Conservation (phyloP, 2,797 vertebrate genomes). For the Aselliscus stoliczkanus region DNA sequence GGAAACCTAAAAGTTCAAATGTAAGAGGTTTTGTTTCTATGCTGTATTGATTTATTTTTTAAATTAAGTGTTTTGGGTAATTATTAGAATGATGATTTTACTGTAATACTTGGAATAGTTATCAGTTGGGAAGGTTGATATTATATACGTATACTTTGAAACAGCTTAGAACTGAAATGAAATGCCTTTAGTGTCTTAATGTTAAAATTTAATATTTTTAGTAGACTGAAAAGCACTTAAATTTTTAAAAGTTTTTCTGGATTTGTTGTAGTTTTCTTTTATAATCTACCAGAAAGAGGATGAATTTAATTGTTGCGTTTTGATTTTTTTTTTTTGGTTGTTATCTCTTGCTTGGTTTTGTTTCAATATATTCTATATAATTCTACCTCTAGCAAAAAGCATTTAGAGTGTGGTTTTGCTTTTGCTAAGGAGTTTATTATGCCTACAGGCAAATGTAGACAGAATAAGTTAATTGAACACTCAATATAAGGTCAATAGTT, state of each 20-base stretch:
- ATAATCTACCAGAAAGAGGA: not conserved
- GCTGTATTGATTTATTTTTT: not conserved
- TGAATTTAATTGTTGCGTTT: not conserved
- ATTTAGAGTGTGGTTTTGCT: not conserved
- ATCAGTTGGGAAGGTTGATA: not conserved
- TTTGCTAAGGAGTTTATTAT: not conserved
- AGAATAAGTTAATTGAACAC: not conserved
- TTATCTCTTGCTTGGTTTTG: constrained; percentile 4
- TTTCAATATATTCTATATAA: not conserved
- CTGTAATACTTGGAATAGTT: not conserved
- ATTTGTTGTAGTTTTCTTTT: not conserved
- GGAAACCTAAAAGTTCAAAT: not conserved
- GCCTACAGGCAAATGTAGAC: not conserved
- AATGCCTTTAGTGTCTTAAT: not conserved
- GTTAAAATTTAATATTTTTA: constrained; percentile 12
- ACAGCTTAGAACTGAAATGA: not conserved
- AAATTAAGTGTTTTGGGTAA: not conserved
- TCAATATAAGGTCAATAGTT: not conserved
- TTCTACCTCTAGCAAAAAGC: not conserved
- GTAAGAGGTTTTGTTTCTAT: not conserved
- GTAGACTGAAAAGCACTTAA: not conserved
- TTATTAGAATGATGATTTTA: not conserved
- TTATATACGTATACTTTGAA: not conserved
- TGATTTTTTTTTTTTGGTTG: not conserved
- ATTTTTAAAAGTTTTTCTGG: not conserved